Base-by-base conservation (phyloP, 1,140 invertebrate genomes). In the Bombus polaris region DNA sequence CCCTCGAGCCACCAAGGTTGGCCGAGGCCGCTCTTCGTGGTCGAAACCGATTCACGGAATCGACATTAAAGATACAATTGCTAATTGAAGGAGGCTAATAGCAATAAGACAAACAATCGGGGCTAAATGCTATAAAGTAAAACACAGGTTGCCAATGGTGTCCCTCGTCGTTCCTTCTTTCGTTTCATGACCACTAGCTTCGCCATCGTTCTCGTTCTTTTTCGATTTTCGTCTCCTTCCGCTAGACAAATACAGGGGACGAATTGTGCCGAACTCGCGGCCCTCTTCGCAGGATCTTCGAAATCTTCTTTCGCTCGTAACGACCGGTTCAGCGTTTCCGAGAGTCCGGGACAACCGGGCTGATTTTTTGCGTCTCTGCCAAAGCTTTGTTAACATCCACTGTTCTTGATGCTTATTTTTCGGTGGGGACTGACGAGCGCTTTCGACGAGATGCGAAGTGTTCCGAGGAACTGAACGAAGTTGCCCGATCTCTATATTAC, bases 71-170 rank as follows among this genome's bases (percentile, higher is more conserved):
- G 94, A 93, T 92, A 89, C 94, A 95, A 95, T 95, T 95, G 92
- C 94, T 95, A 95, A 95, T 95, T 95, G 94, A 94, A 91, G 89
- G 88, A 92, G 91, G 92, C 92, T 94, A 95, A 95, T 94, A 93
- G 94, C 94, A 95, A 95, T 95, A 95, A 95, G 94, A 94, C 94
- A 95, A 95, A 95, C 94, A 94, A 93, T 92, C 89, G 91, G 35
- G 83, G 86, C 91, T 95, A 94, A 95, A 94, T 94, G 93, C 94
- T 94, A 94, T 94, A 95, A 95, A 95, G 91, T 94, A 94, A 95
- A 95, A 93, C 90, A 94, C 92, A 94, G 94, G 92, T 94, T 94
- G 87, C 88, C 90, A 87, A 89, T 89, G 87, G 71, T 79, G 86
- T 87, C 89, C 83, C 53, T 65, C 84, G 80, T 57, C 68, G 62